A percentile compares a stretch with the other conserved stretches of the same genome.
phyloP scores from a whole-genome alignment of 2,797 vertebrate species.

The Prionace glauca region DNA sequence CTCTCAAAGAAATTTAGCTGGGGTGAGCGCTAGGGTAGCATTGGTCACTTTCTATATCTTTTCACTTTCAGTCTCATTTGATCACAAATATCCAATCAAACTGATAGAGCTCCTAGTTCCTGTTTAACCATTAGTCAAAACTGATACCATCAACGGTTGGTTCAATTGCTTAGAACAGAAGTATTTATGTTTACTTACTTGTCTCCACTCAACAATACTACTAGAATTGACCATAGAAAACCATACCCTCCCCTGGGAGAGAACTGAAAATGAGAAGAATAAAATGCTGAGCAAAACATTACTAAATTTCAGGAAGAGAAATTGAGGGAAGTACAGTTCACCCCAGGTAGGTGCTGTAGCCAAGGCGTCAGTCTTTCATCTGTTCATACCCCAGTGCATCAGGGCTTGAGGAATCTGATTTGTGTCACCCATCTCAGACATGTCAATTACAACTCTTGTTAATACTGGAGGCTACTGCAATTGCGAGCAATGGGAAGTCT shows the following conservation, averaged over 20 bases:
- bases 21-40: too few relatives aligned
- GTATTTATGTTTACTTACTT: neutral
- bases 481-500: neutral
- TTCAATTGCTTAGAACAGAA: neutral
- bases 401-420: neutral
- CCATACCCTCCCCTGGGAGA: neutral
- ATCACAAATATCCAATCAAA: neutral
- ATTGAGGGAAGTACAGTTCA: neutral
- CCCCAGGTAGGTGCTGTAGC: neutral
- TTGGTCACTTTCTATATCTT: neutral
- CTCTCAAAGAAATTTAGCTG: neutral
- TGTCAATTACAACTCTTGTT: neutral
- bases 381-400: neutral
- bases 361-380: neutral
- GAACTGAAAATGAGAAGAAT: neutral
- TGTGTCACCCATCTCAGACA: neutral
- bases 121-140: neutral
- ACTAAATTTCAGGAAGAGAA: neutral
- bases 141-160: neutral
- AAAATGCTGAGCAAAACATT: neutral
- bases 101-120: too few relatives aligned
- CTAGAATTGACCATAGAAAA: neutral
- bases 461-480: neutral
- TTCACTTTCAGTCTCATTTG: neutral
- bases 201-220: neutral